Base-by-base conservation (phyloP, 2,888 invertebrate genomes). In the Machimus atricapillus region DNA sequence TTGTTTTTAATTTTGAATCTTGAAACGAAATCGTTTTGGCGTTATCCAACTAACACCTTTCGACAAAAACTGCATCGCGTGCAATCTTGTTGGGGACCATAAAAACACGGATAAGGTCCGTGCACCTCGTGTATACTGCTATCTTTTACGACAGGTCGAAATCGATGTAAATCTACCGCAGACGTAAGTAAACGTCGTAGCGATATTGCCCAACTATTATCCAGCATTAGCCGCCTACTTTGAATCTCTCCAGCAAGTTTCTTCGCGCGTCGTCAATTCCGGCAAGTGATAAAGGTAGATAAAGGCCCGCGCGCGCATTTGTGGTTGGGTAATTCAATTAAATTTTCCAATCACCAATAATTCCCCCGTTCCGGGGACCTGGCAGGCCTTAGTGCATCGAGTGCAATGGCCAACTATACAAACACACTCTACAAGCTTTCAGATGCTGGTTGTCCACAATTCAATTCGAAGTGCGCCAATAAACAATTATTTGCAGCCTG, bases 321-420 rank as follows among this genome's bases (percentile, higher is more conserved):
- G 82, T 74, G 87, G 82, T 74, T 46, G 87, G 34, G 81, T 81
- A 81, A 81, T 81, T 81, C 81, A 81, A 81, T 81, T 81, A 81
- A 56, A 81, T 81, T 81, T 76, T 81, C 81, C 81, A 81, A 81
- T 81, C 81, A 23, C 81, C 66, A 66, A 66, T 66, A 52, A 52
- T 66, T 66, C 66, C 27, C 8, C 0, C 23, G 23, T 2, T 19
- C 66, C 23, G 4, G 12, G 19, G 19, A 19, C 23, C 8, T 66
- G 66, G 66, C 12, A 52, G 52, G n/a, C 12, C 52, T n/a, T n/a
- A 66, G 12, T 23, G 46, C 31, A 34, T 56, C 16, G 56, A 52
- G 81, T 52, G 66, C 66, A 66, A 66, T 23, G 66, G 66, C 66
- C 66, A 56, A 79, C 52, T 14, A 34, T 43, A 46, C 40, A 40